Evolutionary conservation across 2,113 vertebrate genomes (phyloP).

Genomic region (Tetrao urogallus): DNA sequence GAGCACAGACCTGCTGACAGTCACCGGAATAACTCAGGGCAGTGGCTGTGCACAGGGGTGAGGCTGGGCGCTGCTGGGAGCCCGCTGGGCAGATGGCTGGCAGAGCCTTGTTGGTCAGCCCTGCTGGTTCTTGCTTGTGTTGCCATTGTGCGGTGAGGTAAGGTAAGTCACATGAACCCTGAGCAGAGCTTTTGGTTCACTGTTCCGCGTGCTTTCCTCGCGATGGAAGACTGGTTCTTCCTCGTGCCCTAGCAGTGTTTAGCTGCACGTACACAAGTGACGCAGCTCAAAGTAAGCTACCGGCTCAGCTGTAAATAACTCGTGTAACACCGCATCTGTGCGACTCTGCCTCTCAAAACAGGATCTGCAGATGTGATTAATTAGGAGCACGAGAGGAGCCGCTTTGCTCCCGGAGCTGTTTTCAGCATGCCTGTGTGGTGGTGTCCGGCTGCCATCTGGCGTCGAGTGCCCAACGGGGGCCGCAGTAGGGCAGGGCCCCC

Average conservation of each 20-base stretch:
- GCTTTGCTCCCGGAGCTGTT: neutral
- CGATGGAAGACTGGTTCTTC: neutral
- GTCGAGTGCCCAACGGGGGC: neutral
- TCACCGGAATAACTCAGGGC: accelerated
- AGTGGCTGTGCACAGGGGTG: accelerated
- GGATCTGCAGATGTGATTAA: neutral
- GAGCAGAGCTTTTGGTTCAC: neutral
- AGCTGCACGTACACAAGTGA: slow-evolving; percentile 23
- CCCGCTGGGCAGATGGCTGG: neutral
- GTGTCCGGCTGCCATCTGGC: slow-evolving; percentile 63
- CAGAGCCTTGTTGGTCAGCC: accelerated
- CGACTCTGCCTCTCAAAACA: neutral
- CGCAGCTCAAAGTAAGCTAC: neutral
- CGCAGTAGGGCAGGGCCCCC: neutral
- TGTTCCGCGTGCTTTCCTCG: neutral
- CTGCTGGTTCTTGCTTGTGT: accelerated
- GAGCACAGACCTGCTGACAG: neutral
- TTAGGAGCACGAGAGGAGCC: neutral
- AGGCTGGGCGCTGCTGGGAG: neutral
- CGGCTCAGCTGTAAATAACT: neutral
- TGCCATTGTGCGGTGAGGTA: accelerated
- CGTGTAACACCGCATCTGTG: neutral
- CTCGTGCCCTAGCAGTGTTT: neutral
- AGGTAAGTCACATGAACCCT: no score
- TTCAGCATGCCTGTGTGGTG: neutral